Evolutionary conservation across 2,888 invertebrate species (phyloP), one percentile per base, ranked within the genome.

Genomic region (Scaptomyza flava): DNA sequence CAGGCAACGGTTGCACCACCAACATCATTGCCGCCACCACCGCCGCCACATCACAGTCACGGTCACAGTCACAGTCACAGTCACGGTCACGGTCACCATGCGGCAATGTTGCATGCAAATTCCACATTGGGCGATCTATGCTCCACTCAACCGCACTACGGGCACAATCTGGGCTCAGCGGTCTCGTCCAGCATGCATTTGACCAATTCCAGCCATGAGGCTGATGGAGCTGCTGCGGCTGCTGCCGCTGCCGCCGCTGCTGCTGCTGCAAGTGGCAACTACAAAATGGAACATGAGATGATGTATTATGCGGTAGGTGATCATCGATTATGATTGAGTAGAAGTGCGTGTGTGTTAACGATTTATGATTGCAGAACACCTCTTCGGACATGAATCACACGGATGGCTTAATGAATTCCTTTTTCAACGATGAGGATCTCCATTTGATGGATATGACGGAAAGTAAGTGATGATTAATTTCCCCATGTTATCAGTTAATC

Each of bases 391-490:
- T 95, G 89, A 95, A 95, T 91, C 95, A 95, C 90, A 96, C 95
- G 27, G 98, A 98, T 85, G 97, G 97, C 45, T 96, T 97, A 89
- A 94, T 98, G 41, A 97, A 97, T 71, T 96, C 97, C 1, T 96
- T 97, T 71, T 93, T 98, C 56, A 96, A 96, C 89, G 97, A 97
- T 80, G 97, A 97, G 88, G 97, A 97, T 89, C 93, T 97, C 36
- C 97, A 97, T 90, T 93, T 97, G 52, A 97, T 98, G 97, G 97
- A 97, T 85, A 97, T 97, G 96, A 96, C 96, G 43, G 97, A 97
- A 92, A 96, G 97, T 96, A 92, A 92, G 95, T 93, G 62, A 48
- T 52, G 47, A 62, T 38, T 33, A 36, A 48, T 62, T 53, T 41
- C 4, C 6, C 5, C 30, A 14, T 17, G 6, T 20, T 33, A 33